phyloP scores from a whole-genome alignment of 2,888 invertebrate species.

The Dilophus febrilis region DNA sequence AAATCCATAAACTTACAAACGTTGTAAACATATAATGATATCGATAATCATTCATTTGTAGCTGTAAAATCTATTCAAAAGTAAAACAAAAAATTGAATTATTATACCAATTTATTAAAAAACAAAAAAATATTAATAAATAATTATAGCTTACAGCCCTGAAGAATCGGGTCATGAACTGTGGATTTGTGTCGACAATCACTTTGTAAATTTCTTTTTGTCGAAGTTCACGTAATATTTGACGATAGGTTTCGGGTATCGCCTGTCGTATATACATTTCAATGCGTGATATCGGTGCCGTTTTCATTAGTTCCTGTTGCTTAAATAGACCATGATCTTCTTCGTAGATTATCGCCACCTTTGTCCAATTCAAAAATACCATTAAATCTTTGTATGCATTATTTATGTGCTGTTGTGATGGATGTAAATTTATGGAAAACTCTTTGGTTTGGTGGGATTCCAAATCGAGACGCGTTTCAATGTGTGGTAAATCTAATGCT shows the following conservation, averaged over 20 bases:
- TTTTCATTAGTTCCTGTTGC: slow-evolving; percentile 64
- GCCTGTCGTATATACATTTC: slow-evolving; percentile 68
- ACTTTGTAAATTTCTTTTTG: slow-evolving; percentile 75
- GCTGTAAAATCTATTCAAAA: slow-evolving; percentile 64
- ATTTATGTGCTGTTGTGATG: slow-evolving; percentile 65
- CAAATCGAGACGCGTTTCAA: slow-evolving; percentile 56
- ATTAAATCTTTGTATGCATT: slow-evolving; percentile 74
- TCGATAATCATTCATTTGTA: slow-evolving; percentile 90
- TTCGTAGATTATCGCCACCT: slow-evolving; percentile 85
- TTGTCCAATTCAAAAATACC: slow-evolving; percentile 78
- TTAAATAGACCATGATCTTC: slow-evolving; percentile 78
- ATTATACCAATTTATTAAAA: not conserved
- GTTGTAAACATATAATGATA: slow-evolving; percentile 93
- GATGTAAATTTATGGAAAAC: slow-evolving; percentile 78
- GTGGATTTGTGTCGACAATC: slow-evolving; percentile 74
- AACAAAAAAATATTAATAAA: not conserved
- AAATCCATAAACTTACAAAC: slow-evolving; percentile 52
- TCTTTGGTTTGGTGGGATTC: slow-evolving; percentile 30
- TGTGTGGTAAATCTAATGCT: slow-evolving; percentile 76
- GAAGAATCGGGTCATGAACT: slow-evolving; percentile 63
- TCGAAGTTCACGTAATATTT: slow-evolving; percentile 47
- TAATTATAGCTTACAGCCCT: slow-evolving; percentile 53
- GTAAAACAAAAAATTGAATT: slow-evolving; percentile 10
- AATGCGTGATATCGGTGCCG: slow-evolving; percentile 44
- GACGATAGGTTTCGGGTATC: slow-evolving; percentile 45